These are phyloP conservation scores for Rhagophthalmus giganteus DNA, from an alignment of 2,888 invertebrate species.

Conservation along the genomic window DNA sequence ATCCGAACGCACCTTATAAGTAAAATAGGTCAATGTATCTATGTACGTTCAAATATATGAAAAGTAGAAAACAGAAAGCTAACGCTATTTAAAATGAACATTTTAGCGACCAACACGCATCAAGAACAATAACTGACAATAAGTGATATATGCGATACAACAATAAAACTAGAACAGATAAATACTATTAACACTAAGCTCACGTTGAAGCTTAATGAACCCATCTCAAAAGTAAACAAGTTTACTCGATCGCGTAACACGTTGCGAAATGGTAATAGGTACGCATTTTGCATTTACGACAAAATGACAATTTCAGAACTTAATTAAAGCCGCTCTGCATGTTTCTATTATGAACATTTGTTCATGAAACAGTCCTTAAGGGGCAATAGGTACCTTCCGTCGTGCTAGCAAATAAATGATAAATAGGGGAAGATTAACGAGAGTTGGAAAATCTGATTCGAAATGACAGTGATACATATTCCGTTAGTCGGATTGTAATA, in stretches of 20 bases:
- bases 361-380: conserved; percentile 4
- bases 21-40: no score
- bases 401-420: neutral
- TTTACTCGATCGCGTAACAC: conserved; percentile 2
- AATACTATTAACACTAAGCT: neutral
- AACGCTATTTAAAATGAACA: no score
- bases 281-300: conserved; percentile 9
- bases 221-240: conserved; percentile 5
- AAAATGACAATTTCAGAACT: conserved; percentile 11
- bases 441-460: conserved; percentile 10
- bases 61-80: no score
- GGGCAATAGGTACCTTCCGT: conserved; percentile 1
- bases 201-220: neutral
- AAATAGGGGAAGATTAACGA: conserved; percentile 8
- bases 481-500: conserved; percentile 4
- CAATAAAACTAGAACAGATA: no score
- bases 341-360: conserved; percentile 7
- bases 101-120: no score
- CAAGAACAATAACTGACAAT: no score
- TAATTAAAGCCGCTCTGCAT: conserved; percentile 9
- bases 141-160: no score
- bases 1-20: neutral
- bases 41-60: no score
- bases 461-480: conserved; percentile 18
- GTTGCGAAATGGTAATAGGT: neutral